phyloP scores from a whole-genome alignment of 2,797 vertebrate species.

The Eidolon dupreanum region DNA sequence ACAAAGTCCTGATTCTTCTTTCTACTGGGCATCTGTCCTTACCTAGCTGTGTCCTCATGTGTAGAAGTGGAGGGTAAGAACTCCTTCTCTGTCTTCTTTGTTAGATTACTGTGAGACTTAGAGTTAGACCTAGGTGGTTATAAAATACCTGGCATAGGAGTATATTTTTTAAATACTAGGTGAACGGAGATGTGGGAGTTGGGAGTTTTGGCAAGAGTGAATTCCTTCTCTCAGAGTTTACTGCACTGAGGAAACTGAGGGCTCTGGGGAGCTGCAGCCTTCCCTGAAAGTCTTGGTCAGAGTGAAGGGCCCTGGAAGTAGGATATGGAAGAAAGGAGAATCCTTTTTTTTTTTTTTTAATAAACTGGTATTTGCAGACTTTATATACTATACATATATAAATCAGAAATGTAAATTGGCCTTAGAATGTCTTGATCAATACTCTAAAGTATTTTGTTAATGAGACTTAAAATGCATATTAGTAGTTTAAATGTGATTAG shows the following conservation, averaged over 20 bases:
- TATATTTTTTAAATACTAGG: not conserved
- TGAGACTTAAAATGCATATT: conserved; percentile 2
- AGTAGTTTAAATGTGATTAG: conserved; percentile 50
- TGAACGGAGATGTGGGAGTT: not conserved
- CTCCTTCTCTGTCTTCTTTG: not conserved
- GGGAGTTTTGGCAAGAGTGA: accelerated
- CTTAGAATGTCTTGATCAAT: not conserved
- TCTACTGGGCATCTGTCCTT: not conserved
- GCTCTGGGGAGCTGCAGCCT: not conserved
- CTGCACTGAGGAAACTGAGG: not conserved
- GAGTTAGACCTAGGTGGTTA: not conserved
- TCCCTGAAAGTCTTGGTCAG: not conserved
- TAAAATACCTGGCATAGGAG: not conserved
- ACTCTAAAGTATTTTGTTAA: conserved; percentile 12
- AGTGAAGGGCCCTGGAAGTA: not conserved
- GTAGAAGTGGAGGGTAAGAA: not conserved
- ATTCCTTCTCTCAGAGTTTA: not conserved
- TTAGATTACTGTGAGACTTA: not conserved
- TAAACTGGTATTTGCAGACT: not conserved
- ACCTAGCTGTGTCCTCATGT: not conserved
- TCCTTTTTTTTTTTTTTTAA: not conserved
- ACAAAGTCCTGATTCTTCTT: no score
- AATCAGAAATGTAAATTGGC: not conserved
- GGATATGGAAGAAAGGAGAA: not conserved
- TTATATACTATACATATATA: not conserved